Evolutionary conservation across 2,113 vertebrate species (phyloP).

Genomic region (Neogale vison): DNA sequence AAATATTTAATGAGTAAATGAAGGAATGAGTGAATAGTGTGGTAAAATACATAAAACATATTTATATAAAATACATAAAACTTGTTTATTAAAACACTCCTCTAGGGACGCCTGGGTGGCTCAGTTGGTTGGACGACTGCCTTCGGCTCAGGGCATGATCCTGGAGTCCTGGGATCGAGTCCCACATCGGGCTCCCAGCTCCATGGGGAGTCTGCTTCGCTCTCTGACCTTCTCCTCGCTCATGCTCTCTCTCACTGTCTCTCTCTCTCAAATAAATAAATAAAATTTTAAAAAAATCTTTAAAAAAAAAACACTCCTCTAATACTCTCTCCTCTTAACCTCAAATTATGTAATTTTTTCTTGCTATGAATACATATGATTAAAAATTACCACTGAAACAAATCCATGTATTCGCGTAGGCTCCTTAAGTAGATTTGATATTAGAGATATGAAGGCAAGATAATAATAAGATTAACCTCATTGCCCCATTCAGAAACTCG

Average conservation of each 20-base stretch:
- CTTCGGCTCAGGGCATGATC: too few species aligned
- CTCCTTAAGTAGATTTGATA: neutral
- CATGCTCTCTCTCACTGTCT: too few species aligned
- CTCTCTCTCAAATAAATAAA: too few species aligned
- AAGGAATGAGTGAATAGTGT: neutral
- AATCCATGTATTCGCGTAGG: neutral
- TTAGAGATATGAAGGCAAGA: neutral
- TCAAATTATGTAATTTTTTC: neutral
- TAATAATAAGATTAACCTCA: neutral
- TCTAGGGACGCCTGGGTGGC: too few species aligned
- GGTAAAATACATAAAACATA: neutral
- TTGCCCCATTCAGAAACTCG: neutral
- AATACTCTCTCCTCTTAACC: neutral
- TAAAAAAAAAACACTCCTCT: neutral
- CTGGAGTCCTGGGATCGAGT: too few species aligned
- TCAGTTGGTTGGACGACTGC: too few species aligned
- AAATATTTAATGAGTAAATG: neutral
- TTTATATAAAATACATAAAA: neutral
- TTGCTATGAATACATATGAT: neutral
- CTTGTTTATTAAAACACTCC: neutral
- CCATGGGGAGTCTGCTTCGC: too few species aligned
- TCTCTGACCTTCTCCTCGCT: too few species aligned
- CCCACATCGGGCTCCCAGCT: too few species aligned
- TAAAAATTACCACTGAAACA: neutral
- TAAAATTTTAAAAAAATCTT: too few species aligned